Evolutionary conservation across 2,113 vertebrate species (phyloP).

Genomic region (Ictidomys tridecemlineatus): DNA sequence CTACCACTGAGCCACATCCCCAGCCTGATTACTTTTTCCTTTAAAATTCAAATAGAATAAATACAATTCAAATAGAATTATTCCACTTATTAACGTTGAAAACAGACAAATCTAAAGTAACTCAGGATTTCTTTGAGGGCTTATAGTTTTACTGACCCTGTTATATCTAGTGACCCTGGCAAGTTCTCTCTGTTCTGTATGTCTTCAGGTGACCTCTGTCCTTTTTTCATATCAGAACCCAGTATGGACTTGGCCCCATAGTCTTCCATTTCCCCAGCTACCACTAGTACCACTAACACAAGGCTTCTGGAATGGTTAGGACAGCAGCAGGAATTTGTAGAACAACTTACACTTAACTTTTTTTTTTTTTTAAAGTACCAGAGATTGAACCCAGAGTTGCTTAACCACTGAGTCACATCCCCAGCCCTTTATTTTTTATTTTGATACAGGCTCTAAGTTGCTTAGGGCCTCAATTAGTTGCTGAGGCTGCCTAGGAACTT

Average conservation of each 20-base stretch:
- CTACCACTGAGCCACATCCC: too few relatives aligned
- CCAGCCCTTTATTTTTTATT: too few relatives aligned
- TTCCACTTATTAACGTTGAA: slow-evolving; percentile 42
- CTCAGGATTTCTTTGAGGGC: not conserved
- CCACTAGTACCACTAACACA: not conserved
- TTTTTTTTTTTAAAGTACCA: too few relatives aligned
- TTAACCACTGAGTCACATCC: too few relatives aligned
- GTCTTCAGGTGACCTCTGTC: not conserved
- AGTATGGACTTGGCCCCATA: not conserved
- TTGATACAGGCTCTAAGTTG: too few relatives aligned
- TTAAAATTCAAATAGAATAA: slow-evolving; percentile 16
- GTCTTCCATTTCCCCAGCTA: not conserved
- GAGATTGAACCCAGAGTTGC: too few relatives aligned
- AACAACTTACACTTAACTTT: not conserved
- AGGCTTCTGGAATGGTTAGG: not conserved
- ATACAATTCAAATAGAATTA: not conserved
- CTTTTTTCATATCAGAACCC: not conserved
- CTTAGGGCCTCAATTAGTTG: too few relatives aligned
- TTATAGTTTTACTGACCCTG: not conserved
- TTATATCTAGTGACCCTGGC: not conserved
- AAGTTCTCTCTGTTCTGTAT: not conserved
- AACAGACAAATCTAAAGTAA: not conserved
- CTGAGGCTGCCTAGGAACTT: too few relatives aligned
- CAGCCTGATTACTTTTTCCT: not conserved
- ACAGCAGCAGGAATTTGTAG: not conserved